These are phyloP conservation scores for Cataglyphis albicans DNA, from an alignment of 2,888 invertebrate species.

Conservation along the genomic window DNA sequence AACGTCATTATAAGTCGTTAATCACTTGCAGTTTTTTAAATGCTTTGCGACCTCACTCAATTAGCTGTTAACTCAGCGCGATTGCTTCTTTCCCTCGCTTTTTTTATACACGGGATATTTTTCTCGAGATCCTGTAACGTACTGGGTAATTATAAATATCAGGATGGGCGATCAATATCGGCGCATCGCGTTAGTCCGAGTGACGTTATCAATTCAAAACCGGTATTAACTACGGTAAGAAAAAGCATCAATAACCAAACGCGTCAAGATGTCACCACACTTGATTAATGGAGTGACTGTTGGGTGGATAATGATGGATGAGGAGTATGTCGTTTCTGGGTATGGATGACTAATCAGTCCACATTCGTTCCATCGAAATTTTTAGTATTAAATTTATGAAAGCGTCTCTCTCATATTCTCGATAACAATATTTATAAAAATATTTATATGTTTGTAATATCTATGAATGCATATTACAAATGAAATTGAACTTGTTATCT, in stretches of 20 bases:
- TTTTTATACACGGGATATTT: conserved; percentile 31
- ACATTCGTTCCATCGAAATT: conserved; percentile 58
- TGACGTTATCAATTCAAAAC: conserved; percentile 68
- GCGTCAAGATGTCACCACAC: conserved; percentile 66
- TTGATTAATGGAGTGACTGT: conserved; percentile 71
- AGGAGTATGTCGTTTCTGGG: conserved; percentile 63
- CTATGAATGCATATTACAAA: not conserved
- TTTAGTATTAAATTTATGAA: conserved; percentile 43
- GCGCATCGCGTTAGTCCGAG: conserved; percentile 57
- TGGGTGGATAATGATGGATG: conserved; percentile 66
- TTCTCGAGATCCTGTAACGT: conserved; percentile 24
- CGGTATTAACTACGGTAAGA: conserved; percentile 68
- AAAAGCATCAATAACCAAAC: conserved; percentile 73
- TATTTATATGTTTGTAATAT: not conserved
- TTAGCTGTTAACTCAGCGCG: conserved; percentile 51
- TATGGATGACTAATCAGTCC: conserved; percentile 67
- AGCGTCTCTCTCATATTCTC: not conserved
- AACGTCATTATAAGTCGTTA: conserved; percentile 53
- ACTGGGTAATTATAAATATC: conserved; percentile 58
- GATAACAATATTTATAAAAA: not conserved
- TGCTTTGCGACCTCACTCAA: conserved; percentile 26
- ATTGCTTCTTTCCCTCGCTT: conserved; percentile 37
- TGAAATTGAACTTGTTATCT: conserved; percentile 10
- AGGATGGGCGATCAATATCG: conserved; percentile 56
- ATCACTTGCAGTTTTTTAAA: conserved; percentile 29